Base-by-base conservation (phyloP, 2,888 invertebrate species). In the Eumerus sabulonum region DNA sequence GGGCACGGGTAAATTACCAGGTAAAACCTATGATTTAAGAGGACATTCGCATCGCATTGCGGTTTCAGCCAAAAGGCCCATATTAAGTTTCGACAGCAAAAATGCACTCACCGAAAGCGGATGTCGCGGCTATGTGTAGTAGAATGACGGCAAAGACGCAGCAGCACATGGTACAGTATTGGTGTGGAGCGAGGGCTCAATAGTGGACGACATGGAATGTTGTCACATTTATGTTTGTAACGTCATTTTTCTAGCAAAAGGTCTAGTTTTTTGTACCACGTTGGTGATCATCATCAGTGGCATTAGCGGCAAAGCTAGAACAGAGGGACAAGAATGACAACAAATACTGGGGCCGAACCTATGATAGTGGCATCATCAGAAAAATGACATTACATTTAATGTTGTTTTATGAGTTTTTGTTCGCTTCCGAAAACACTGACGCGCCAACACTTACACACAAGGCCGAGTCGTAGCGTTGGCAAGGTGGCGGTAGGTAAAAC, bases 211-310 rank as follows among this genome's bases (percentile, higher is more conserved):
- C 77, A 76, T 77, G 83, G 83, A 83, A 83, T 83, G 83, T 81
- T 83, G 83, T 83, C 82, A 82, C 82, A 82, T 82, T 83, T 82
- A 77, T 83, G 83, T 83, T 82, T 74, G 51, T 68, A 77, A 81
- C 82, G 82, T 81, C 77, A 83, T 82, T 79, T 71, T 77, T 79
- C 68, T 68, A 82, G 77, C 81, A 73, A 48, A 27, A 83, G 82
- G 82, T 83, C 83, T 77, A 83, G 82, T 83, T 83, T 27, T 83
- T 82, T 83, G 83, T 82, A 63, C 76, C 57, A 50, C 62, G 53
- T 14, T n/a, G n/a, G 3, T 9, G 40, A 57, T 14, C 18, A 44
- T 13, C 56, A 59, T 35, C 51, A 51, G 5, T 36, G 35, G 35
- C 62, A 48, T 16, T 47, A 54, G 40, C 64, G 42, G 40, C 59